phyloP scores from a whole-genome alignment of 2,888 invertebrate genomes.

The Megaustenia siamemsis region DNA sequence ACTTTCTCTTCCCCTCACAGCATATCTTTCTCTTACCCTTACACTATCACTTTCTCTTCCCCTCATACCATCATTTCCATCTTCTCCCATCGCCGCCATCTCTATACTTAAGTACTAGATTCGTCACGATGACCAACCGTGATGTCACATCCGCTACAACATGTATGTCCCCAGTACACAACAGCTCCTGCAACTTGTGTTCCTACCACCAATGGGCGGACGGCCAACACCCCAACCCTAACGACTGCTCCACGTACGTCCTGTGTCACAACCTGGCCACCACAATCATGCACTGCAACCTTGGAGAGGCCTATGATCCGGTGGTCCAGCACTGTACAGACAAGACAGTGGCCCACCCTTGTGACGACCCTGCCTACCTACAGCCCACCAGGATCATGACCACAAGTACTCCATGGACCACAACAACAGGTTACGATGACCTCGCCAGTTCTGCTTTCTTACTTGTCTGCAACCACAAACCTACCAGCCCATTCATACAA shows the following conservation, averaged over 20 bases:
- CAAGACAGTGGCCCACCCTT: background rate
- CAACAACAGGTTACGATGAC: too few relatives aligned
- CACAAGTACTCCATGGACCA: background rate
- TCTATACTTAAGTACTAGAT: too few relatives aligned
- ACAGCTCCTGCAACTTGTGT: background rate
- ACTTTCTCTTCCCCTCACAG: background rate
- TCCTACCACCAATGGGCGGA: slow-evolving; percentile 1
- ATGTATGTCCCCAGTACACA: background rate
- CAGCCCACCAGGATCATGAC: background rate
- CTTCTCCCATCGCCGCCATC: too few relatives aligned
- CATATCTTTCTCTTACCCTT: too few relatives aligned
- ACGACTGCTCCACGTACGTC: slow-evolving; percentile 21
- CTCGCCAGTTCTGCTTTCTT: too few relatives aligned
- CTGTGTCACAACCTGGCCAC: background rate
- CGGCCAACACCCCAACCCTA: slow-evolving; percentile 35
- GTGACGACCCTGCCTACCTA: background rate
- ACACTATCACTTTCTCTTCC: too few relatives aligned
- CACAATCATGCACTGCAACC: background rate
- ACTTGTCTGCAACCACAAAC: too few relatives aligned
- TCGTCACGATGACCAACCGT: too few relatives aligned
- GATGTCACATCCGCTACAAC: too few relatives aligned
- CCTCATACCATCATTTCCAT: too few relatives aligned
- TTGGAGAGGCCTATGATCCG: background rate
- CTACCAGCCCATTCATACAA: too few relatives aligned
- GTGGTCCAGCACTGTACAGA: background rate